Evolutionary conservation across 2,797 vertebrate genomes (phyloP), one percentile per base, ranked within the genome.

Genomic region (Enteromius anoplus): DNA sequence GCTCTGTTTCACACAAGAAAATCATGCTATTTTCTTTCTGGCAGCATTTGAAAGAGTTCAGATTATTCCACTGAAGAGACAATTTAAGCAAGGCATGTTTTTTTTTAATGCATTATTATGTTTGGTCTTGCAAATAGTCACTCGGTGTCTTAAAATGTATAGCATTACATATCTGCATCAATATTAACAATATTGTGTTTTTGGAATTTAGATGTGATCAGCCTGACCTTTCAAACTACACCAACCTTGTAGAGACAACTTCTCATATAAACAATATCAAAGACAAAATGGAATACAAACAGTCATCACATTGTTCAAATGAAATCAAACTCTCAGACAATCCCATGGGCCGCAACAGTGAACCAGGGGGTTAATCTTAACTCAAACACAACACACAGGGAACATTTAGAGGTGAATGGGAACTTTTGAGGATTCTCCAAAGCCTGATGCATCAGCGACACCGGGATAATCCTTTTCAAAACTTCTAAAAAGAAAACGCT

Each of bases 341-440:
- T 71, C 83, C 47, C 19, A 37, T 64, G 45, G 64, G 34, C 45
- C 32, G 65, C 73, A 85, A n/a, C 45, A 6, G 26, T 15, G 40
- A 78, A 76, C 9, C 4, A 23, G 75, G 72, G 84, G 64, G 79
- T 55, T 60, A 79, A 81, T 65, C 42, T 51, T 49, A 47, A 37
- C 60, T 62, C 11, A 45, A 29, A 60, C 21, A 3, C 42, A 60
- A 23, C 71, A 42, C 62, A 65, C 42, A 23, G 65, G 64, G 53
- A 42, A 60, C 68, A 47, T 79, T 75, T 81, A 85, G 62, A 81
- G 69, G 53, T 73, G 70, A 84, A 64, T 66, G 26, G 9, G 29
- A 70, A 37, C 72, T 77, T 42, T 6, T 15, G n/a, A 68, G 17
- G 12, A 23, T 42, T 32, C 23, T 51, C n/a, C 49, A 77, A 77